Conservation (phyloP, 2,797 vertebrate genomes). For the Sebastes trivittatus region DNA sequence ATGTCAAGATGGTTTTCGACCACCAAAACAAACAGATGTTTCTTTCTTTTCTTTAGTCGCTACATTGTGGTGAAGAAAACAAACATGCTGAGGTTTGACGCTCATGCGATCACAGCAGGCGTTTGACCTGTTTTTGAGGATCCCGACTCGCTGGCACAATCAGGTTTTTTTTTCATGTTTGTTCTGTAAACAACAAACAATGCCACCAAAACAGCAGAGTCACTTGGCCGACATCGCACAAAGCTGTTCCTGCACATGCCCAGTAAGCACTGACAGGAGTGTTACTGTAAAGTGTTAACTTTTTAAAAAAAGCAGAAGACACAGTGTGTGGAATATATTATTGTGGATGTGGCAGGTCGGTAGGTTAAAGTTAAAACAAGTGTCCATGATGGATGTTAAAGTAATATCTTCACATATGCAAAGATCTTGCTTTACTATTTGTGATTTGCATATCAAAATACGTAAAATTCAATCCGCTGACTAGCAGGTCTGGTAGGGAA, state of each 20-base stretch:
- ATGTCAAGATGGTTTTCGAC: constrained; percentile 16
- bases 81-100: constrained; percentile 37
- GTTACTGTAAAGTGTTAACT: neutral
- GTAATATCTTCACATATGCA: neutral
- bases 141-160: neutral
- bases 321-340: neutral
- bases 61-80: neutral
- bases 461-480: neutral
- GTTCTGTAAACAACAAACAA: constrained; percentile 23
- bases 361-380: neutral
- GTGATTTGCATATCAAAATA: neutral
- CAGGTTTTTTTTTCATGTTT: constrained; percentile 1
- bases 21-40: neutral
- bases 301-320: fast-evolving
- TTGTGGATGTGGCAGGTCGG: fast-evolving
- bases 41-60: neutral
- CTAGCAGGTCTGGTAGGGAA: neutral
- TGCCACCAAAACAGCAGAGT: constrained; percentile 4
- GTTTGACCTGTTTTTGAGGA: constrained; percentile 13
- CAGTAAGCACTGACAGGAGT: neutral
- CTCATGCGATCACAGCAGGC: constrained; percentile 9
- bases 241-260: neutral
- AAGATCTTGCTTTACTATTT: neutral
- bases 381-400: neutral
- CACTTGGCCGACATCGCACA: neutral